Evolutionary conservation across 2,797 vertebrate genomes (phyloP).

Genomic region (Labroides dimidiatus): DNA sequence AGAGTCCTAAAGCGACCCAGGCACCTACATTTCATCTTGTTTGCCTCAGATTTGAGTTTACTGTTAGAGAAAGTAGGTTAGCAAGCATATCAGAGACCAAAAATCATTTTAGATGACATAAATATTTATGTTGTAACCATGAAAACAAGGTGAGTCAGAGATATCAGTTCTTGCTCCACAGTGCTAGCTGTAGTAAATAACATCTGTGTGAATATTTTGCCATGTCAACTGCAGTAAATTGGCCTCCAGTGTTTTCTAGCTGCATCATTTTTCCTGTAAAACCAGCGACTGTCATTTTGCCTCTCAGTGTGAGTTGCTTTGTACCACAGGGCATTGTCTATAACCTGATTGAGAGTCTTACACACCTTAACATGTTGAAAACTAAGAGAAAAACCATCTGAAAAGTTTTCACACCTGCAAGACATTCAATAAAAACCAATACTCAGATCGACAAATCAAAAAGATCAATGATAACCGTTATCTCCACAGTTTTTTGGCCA

Average conservation of each 20-base stretch:
- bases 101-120: slow-evolving; percentile 19
- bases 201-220: slow-evolving; percentile 18
- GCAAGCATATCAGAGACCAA: slow-evolving; percentile 35
- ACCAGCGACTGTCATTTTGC: slow-evolving; percentile 10
- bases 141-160: slow-evolving; percentile 29
- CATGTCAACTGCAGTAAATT: slow-evolving; percentile 5
- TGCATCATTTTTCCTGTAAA: slow-evolving; percentile 27
- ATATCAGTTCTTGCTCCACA: slow-evolving; percentile 17
- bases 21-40: slow-evolving; percentile 58
- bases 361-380: slow-evolving; percentile 11
- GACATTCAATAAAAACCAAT: slow-evolving; percentile 38
- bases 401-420: slow-evolving; percentile 14
- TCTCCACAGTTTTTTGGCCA: slow-evolving; percentile 59
- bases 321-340: slow-evolving; percentile 26
- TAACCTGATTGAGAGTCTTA: slow-evolving; percentile 27
- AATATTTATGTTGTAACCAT: slow-evolving; percentile 26
- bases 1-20: slow-evolving; percentile 65
- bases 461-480: slow-evolving; percentile 43
- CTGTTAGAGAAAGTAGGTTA: slow-evolving; percentile 48
- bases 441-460: slow-evolving; percentile 40
- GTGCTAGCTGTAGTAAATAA: slow-evolving; percentile 16
- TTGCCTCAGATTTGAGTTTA: slow-evolving; percentile 51
- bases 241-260: slow-evolving; percentile 24
- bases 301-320: slow-evolving; percentile 6
- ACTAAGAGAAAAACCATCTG: slow-evolving; percentile 17